A percentile compares a stretch with the other conserved stretches of the same genome.
Conservation (phyloP, 1,140 invertebrate genomes). For the Drosophila nigromelanica region DNA sequence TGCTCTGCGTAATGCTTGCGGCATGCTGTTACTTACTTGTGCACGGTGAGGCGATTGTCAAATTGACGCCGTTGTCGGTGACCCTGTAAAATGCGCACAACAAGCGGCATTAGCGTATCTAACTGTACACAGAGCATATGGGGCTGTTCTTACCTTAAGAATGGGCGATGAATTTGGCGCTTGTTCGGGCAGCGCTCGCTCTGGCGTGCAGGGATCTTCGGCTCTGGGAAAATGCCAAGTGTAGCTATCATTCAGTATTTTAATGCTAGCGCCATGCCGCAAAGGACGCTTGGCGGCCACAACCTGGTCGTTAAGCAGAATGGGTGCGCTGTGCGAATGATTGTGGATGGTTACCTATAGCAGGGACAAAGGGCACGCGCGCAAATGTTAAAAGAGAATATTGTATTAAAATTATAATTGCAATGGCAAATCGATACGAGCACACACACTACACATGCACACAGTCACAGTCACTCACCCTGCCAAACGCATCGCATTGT, state of each 20-base stretch:
- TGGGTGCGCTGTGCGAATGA: slow-evolving; percentile 44
- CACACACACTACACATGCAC: neutral
- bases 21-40: slow-evolving; percentile 66
- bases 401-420: slow-evolving; percentile 3
- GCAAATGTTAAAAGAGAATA: neutral
- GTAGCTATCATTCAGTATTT: slow-evolving; percentile 62
- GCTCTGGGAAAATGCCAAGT: slow-evolving; percentile 63
- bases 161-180: slow-evolving; percentile 69
- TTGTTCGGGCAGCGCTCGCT: slow-evolving; percentile 54
- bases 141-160: slow-evolving; percentile 53
- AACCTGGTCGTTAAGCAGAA: slow-evolving; percentile 61
- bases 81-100: slow-evolving; percentile 35
- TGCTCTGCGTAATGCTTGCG: neutral
- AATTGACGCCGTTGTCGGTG: slow-evolving; percentile 41
- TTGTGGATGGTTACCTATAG: slow-evolving; percentile 70
- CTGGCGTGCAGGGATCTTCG: slow-evolving; percentile 51
- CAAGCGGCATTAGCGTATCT: neutral
- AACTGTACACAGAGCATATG: slow-evolving; percentile 25
- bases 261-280: slow-evolving; percentile 55
- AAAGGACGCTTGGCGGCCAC: slow-evolving; percentile 60
- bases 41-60: slow-evolving; percentile 67
- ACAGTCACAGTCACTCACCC: slow-evolving; percentile 53
- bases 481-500: slow-evolving; percentile 74
- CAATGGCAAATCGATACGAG: slow-evolving; percentile 25
- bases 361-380: too few relatives aligned